Evolutionary conservation across 2,113 vertebrate species (phyloP).

Genomic region (Caracal caracal): DNA sequence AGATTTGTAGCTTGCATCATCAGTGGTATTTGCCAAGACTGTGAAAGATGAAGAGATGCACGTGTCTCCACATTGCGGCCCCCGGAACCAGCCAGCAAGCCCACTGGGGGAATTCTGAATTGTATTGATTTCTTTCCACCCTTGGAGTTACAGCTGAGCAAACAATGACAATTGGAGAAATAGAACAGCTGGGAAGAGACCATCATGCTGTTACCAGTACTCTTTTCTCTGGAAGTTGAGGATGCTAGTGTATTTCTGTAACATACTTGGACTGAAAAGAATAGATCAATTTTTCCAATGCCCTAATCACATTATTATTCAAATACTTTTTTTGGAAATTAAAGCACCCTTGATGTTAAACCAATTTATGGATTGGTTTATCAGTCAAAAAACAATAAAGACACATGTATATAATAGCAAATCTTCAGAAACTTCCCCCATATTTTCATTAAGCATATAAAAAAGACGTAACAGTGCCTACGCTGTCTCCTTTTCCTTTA

Average conservation of each 20-base stretch:
- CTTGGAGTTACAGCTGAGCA: background rate
- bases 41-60: background rate
- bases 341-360: background rate
- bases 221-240: background rate
- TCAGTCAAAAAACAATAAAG: background rate
- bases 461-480: background rate
- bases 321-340: background rate
- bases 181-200: background rate
- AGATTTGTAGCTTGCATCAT: background rate
- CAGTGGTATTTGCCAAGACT: background rate
- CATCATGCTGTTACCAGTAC: background rate
- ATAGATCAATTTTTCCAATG: background rate
- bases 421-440: background rate
- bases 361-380: background rate
- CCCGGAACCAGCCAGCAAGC: background rate
- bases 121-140: background rate
- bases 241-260: background rate
- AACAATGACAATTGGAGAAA: background rate
- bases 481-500: background rate
- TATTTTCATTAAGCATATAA: background rate
- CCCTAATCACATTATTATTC: background rate
- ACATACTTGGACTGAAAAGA: background rate
- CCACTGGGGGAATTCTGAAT: background rate
- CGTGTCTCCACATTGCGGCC: background rate
- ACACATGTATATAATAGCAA: background rate